A percentile compares a stretch with the other conserved stretches of the same genome.
Conservation (phyloP, 2,797 vertebrate genomes). For the Falco naumanni region DNA sequence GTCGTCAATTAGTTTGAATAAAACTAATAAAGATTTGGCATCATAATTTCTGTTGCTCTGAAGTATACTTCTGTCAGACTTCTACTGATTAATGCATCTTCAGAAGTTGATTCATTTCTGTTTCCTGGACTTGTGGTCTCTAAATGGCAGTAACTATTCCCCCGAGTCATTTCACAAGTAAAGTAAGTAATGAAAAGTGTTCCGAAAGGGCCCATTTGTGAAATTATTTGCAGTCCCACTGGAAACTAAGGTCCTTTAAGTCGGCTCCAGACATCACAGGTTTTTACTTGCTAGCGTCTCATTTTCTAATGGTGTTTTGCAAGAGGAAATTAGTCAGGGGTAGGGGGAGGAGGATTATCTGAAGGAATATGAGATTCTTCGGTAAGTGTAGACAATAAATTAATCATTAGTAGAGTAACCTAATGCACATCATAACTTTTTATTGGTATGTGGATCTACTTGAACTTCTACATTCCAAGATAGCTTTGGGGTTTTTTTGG, state of each 20-base stretch:
- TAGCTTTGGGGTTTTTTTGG: background rate
- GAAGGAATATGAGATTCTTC: background rate
- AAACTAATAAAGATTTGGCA: background rate
- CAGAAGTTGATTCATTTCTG: slow-evolving; percentile 32
- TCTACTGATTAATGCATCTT: slow-evolving; percentile 17
- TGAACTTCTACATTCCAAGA: background rate
- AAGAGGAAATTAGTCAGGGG: slow-evolving; percentile 9
- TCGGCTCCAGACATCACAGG: background rate
- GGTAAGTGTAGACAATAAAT: slow-evolving; percentile 1
- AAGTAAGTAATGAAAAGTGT: slow-evolving; percentile 50
- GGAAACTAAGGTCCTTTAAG: slow-evolving; percentile 1
- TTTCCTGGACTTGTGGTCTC: slow-evolving; percentile 3
- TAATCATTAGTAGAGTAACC: slow-evolving; percentile 7
- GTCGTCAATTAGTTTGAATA: background rate
- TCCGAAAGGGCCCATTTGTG: slow-evolving; percentile 22
- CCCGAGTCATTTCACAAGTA: slow-evolving; percentile 23
- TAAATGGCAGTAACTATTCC: background rate
- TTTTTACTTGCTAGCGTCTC: slow-evolving; percentile 11
- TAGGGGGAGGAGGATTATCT: slow-evolving; percentile 5
- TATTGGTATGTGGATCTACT: background rate
- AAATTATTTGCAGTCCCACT: slow-evolving; percentile 46
- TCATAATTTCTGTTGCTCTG: background rate
- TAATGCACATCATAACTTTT: background rate
- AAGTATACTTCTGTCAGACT: background rate
- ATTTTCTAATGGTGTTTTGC: background rate